Conservation (phyloP, 2,113 vertebrate genomes). For the Ciconia boyciana region DNA sequence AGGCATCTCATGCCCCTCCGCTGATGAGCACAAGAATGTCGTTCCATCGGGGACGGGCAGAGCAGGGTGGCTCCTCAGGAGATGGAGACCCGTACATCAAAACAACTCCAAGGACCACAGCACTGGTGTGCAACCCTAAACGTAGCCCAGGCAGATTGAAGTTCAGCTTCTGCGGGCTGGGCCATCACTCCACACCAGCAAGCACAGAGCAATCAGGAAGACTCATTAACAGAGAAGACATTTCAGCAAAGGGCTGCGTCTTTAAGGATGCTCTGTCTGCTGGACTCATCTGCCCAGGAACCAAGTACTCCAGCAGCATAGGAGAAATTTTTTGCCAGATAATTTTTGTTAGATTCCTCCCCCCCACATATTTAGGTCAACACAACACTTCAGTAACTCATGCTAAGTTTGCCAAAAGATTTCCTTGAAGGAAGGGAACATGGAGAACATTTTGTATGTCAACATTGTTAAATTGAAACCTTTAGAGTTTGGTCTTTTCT, state of each 20-base stretch:
- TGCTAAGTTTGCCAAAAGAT: neutral
- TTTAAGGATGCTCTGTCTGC: neutral
- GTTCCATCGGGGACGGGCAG: neutral
- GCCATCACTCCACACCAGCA: neutral
- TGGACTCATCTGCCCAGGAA: neutral
- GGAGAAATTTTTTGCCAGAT: neutral
- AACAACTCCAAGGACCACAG: neutral
- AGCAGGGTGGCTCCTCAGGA: neutral
- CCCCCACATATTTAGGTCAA: neutral
- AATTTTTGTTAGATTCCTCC: neutral
- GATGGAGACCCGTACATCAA: neutral
- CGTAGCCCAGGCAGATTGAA: neutral
- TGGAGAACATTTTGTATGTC: neutral
- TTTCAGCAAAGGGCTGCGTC: neutral
- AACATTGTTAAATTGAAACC: neutral
- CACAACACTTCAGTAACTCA: neutral
- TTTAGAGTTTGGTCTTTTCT: neutral
- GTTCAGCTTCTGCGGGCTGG: neutral
- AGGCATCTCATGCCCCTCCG: neutral
- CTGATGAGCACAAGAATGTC: rapidly evolving
- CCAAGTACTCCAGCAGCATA: neutral
- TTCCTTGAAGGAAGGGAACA: neutral
- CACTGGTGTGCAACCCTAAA: neutral
- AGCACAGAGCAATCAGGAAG: neutral
- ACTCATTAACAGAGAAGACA: neutral